Base-by-base conservation (phyloP, 1,140 invertebrate genomes). In the Achroia grisella region DNA sequence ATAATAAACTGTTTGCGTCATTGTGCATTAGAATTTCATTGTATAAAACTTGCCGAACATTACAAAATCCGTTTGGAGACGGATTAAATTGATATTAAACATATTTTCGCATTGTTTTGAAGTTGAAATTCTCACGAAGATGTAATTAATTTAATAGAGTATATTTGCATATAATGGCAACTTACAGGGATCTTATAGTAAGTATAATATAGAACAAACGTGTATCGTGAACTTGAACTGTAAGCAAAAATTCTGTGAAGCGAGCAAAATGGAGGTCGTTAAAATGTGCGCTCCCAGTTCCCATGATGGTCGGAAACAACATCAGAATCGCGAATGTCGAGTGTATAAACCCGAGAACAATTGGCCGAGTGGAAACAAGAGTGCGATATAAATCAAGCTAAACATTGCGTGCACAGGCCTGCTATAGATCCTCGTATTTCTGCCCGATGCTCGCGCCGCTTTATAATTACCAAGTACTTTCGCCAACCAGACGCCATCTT, bases 381-480 rank as follows among this genome's bases (percentile, higher is more conserved):
- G 75, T 71, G 55, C 75, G 75, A 78, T 78, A 81, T 84, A 84
- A 84, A 84, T 84, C 80, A 84, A 73, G 68, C 58, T 71, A 66
- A 81, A 65, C 77, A 68, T 80, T 76, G 77, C 73, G 74, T 82
- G 78, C 74, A 73, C 58, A 54, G 67, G 57, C 62, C 67, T 61
- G 67, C 71, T 68, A 74, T 80, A 78, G 75, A 81, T 81, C 76
- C 74, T 78, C 76, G 63, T 64, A 68, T 77, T 77, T 72, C 71
- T 67, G 68, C 61, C 70, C 66, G 76, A 69, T 76, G 65, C 67
- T 63, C 69, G 62, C 53, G 42, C 62, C 61, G 68, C 61, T 65
- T 72, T 74, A 77, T 82, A 84, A 82, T 82, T 84, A 80, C 75
- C 62, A 58, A 80, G 66, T 73, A 84, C 80, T 84, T 84, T 84